phyloP scores from a whole-genome alignment of 2,888 invertebrate species.

The Megalurothrips usitatus region DNA sequence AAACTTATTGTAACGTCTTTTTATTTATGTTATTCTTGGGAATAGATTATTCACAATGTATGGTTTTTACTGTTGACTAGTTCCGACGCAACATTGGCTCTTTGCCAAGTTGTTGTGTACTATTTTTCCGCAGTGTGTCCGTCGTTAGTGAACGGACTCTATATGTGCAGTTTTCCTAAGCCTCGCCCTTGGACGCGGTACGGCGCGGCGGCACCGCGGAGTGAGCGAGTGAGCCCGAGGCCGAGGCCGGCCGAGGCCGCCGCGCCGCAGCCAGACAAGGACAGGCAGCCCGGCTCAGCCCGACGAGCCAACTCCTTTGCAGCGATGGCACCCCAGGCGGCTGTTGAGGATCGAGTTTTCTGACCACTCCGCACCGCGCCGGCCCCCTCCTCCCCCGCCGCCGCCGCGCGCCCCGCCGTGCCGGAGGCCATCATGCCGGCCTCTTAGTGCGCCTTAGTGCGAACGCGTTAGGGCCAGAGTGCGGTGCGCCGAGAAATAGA shows the following conservation, averaged over 20 bases:
- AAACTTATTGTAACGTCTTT: too few species aligned
- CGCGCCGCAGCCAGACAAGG: not conserved
- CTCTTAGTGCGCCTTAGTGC: not conserved
- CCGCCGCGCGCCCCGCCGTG: not conserved
- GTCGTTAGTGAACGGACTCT: too few species aligned
- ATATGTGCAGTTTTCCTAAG: too few species aligned
- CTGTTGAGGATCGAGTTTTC: constrained; percentile 20
- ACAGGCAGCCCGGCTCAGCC: not conserved
- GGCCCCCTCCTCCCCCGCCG: not conserved
- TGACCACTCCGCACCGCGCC: not conserved
- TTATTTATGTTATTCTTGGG: too few species aligned
- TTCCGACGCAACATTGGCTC: too few species aligned
- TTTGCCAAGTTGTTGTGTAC: too few species aligned
- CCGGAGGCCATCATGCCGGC: not conserved
- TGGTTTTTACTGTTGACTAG: too few species aligned
- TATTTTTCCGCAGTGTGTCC: too few species aligned
- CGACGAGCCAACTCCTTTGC: constrained; percentile 3
- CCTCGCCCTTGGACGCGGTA: too few species aligned
- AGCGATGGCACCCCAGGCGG: constrained; percentile 17
- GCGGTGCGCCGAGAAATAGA: not conserved
- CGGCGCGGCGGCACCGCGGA: too few species aligned
- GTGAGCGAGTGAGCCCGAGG: too few species aligned
- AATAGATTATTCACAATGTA: too few species aligned
- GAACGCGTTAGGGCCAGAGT: not conserved
- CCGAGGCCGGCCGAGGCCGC: not conserved